Evolutionary conservation across 1,140 invertebrate species (phyloP), one percentile per base, ranked within the genome.

Genomic region (Saccostrea glomerata): DNA sequence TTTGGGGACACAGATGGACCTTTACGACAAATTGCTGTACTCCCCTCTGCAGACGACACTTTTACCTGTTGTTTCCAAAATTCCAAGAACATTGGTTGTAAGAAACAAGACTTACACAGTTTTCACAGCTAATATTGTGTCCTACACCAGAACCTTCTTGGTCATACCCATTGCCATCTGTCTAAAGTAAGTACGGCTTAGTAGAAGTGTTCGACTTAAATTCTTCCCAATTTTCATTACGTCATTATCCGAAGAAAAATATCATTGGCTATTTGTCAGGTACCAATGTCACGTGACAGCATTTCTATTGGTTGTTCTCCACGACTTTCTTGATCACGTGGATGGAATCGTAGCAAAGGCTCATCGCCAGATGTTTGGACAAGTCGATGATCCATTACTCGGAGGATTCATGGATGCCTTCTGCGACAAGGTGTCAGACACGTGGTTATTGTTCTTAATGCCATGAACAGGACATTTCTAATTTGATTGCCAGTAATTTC

Each of bases 371-470:
- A 89, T 88, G n/a, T 91, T 92, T 88, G 92, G 92, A n/a, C 88
- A 90, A 11, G 87, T 92, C 36, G 93, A 94, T 83, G 93, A 94
- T 82, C 93, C 93, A 54, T 77, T 93, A 20, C 85, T 94, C 47
- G 93, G 93, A 0, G 93, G 93, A 9, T 94, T 94, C 88, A 92
- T 94, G 92, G 93, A 94, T 86, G 93, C 93, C 1, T 93, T 94
- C 70, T 94, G 93, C 90, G 93, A 94, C 86, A 94, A 94, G 90
- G 92, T 92, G 30, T 7, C 25, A 73, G 12, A 36, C 13, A 25
- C 58, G 20, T 15, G 1, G 56, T 58, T 0, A 60, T 60, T 60
- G 0, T 60, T 60, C 20, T 60, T 15, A 12, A 60, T 60, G 15
- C 3, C 11, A 20, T 60, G 20, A 12, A 15, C 20, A 15, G 56